Evolutionary conservation across 1,140 invertebrate species (phyloP), one percentile per base, ranked within the genome.

Genomic region (Habropoda laboriosa): DNA sequence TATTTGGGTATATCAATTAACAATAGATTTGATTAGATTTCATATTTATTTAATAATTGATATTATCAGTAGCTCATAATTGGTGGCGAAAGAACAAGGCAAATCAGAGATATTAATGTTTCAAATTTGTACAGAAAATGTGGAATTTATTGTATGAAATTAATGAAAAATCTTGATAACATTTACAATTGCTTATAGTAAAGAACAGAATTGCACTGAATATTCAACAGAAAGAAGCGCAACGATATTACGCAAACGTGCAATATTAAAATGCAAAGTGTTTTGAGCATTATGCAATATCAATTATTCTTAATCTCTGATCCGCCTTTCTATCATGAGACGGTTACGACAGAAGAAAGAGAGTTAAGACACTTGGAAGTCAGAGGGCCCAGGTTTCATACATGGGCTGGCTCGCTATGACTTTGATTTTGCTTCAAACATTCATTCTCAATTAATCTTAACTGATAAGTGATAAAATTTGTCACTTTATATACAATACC

Each of bases 331-430:
- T 76, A 88, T 89, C 77, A 80, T 89, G 83, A 89, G 86, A 91
- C 88, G 87, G 84, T 86, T 89, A 89, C 81, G 86, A 88, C 83
- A 86, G 86, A 83, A 88, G 77, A 87, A 71, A 75, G 81, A 85
- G 82, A 90, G 86, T 90, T 91, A 91, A 91, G 90, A 91, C 90
- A 91, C 90, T 91, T 91, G 88, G 87, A 91, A 91, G 89, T 91
- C 89, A 83, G 87, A 89, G 79, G 64, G 87, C 85, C 86, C 88
- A 85, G 74, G 73, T 85, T 81, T 85, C 76, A 68, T 83, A 82
- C 68, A 67, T 87, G 87, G 85, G 86, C 87, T 86, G 64, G 75
- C 87, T 88, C 84, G 67, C 72, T 79, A 79, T 82, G 86, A 88
- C 88, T 92, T 91, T 90, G 87, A 91, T 91, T 90, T 91, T 88